Evolutionary conservation across 1,140 invertebrate genomes (phyloP), one percentile per base, ranked within the genome.

Genomic region (Drosophila yakuba): DNA sequence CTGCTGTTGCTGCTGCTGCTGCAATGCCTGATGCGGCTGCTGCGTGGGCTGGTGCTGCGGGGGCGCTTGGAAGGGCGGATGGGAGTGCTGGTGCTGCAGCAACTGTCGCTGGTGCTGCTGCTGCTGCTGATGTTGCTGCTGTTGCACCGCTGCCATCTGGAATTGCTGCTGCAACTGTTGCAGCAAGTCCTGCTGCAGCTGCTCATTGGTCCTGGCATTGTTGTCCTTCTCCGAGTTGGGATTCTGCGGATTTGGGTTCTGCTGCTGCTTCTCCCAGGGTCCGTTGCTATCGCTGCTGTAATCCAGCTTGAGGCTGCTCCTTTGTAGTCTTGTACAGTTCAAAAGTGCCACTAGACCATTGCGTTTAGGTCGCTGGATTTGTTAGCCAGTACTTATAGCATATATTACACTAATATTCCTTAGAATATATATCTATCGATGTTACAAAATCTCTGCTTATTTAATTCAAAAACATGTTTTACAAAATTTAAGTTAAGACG

Each of bases 241-340:
- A 43, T 59, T 73, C 17, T 35, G 72, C 39, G 73, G 72, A 57
- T 64, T 74, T 20, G 57, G 57, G 57, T 69, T 79, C 67, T 69
- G 79, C 43, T 45, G 43, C 58, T 76, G 78, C 77, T 89, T 91
- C 86, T 91, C 90, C 90, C 90, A 91, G 88, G 90, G 90, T 60
- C 90, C 90, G 62, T 91, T 91, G 69, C 54, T 80, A 56, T 90
- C 81, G 59, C 77, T 75, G 64, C 82, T 68, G 62, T 91, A 91
- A 91, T 91, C 90, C 90, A 91, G 86, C 63, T 90, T 91, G 91
- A 71, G 64, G 67, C 58, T 58, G 51, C 48, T 51, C 41, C 66
- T 58, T 14, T 23, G 11, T 10, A 20, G 17, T 41, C 54, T 28
- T 54, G 32, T 12, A 25, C 45, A 52, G 15, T 45, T 7, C 28